phyloP scores from a whole-genome alignment of 2,113 vertebrate species.

The Recurvirostra avosetta region DNA sequence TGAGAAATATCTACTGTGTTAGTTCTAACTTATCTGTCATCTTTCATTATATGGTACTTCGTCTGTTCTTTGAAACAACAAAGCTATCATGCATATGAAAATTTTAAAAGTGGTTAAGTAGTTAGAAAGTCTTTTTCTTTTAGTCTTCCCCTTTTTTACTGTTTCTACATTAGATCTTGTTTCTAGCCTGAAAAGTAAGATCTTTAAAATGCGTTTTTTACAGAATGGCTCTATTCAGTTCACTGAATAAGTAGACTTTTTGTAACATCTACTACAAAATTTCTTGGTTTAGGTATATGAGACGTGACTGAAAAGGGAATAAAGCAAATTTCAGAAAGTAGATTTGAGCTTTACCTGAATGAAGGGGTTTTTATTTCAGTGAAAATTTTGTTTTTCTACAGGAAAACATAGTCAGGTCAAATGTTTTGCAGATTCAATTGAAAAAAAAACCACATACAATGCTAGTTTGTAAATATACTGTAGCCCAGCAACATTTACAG shows the following conservation, averaged over 20 bases:
- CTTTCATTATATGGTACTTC: background rate
- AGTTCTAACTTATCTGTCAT: background rate
- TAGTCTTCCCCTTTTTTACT: background rate
- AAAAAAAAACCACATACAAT: background rate
- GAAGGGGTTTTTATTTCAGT: background rate
- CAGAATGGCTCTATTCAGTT: conserved; percentile 40
- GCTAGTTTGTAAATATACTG: background rate
- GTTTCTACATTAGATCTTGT: conserved; percentile 31
- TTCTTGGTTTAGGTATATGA: conserved; percentile 29
- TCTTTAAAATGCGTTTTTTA: conserved; percentile 29
- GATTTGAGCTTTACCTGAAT: conserved; percentile 4
- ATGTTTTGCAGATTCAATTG: background rate
- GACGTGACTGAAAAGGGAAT: conserved; percentile 8
- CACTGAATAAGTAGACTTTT: conserved; percentile 36
- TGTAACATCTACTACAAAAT: conserved; percentile 8
- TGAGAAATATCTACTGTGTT: conserved; percentile 10
- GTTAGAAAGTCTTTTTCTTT: conserved; percentile 43
- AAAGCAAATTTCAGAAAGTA: conserved; percentile 19
- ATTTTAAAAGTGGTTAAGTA: conserved; percentile 30
- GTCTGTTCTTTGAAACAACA: conserved; percentile 49
- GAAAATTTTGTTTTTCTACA: background rate
- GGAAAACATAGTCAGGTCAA: background rate
- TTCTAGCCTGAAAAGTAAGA: conserved; percentile 56
- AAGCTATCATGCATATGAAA: background rate
- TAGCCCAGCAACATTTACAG: background rate